Evolutionary conservation across 2,113 vertebrate genomes (phyloP).

Genomic region (Crotalus helleri): DNA sequence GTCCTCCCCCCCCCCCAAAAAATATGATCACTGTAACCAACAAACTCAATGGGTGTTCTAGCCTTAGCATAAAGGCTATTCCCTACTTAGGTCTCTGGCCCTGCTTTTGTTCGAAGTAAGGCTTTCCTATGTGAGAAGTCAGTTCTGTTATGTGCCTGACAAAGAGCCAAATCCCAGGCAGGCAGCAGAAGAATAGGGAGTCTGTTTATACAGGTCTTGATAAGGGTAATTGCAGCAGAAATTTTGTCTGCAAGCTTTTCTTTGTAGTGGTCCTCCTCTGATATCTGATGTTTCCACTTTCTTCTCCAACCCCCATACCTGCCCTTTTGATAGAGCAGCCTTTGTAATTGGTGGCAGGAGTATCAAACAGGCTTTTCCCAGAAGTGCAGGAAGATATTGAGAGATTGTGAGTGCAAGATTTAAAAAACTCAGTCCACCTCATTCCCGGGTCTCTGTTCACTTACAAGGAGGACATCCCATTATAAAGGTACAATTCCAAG

Average conservation of each 20-base stretch:
- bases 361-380: background rate
- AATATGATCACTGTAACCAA: background rate
- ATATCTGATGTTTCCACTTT: background rate
- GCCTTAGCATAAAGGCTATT: background rate
- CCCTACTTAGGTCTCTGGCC: background rate
- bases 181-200: background rate
- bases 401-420: background rate
- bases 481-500: background rate
- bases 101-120: background rate
- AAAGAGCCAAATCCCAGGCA: background rate
- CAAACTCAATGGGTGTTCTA: background rate
- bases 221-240: background rate
- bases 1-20: background rate
- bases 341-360: background rate
- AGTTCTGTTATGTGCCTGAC: background rate
- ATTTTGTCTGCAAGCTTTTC: background rate
- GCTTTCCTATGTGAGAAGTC: background rate
- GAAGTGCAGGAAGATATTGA: background rate
- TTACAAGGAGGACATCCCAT: background rate
- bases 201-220: background rate
- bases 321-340: background rate
- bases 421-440: background rate
- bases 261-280: background rate
- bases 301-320: background rate
- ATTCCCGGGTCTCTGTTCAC: background rate